Percentiles rank a stretch among this genome's conserved stretches.
Conservation (phyloP, 2,113 vertebrate species). For the Eulacestoma nigropectus region DNA sequence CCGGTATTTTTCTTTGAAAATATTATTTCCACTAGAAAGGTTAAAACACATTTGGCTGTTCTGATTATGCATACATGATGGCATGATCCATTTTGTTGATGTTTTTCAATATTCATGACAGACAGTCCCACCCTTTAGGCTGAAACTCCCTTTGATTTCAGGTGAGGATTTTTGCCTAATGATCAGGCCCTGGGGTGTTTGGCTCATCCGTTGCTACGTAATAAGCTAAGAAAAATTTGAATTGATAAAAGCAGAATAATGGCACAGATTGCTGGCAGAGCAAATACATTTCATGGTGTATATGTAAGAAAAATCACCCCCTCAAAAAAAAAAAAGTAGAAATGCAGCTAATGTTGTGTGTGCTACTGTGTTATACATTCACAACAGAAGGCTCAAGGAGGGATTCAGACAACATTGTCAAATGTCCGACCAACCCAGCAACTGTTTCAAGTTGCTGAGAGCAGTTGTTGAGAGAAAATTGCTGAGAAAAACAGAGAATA, state of each 20-base stretch:
- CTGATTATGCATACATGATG: background rate
- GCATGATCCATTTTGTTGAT: background rate
- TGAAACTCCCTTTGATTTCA: constrained; percentile 33
- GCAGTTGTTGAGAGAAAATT: background rate
- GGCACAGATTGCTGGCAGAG: background rate
- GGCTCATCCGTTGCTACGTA: background rate
- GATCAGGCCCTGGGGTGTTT: background rate
- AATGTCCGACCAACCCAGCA: background rate
- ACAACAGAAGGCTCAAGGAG: background rate
- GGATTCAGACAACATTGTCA: background rate
- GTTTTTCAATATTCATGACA: constrained; percentile 27
- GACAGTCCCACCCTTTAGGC: background rate
- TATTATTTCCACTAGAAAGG: constrained; percentile 41
- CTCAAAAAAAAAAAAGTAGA: background rate
- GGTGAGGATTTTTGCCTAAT: constrained; percentile 1
- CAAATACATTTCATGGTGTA: background rate
- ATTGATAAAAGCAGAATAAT: constrained; percentile 9
- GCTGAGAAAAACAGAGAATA: background rate
- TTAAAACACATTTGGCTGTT: background rate
- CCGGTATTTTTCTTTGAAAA: background rate
- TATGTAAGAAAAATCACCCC: background rate
- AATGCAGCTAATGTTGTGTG: background rate
- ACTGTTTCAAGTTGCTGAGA: background rate
- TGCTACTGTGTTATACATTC: background rate
- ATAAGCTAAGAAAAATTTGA: constrained; percentile 11